A percentile compares a stretch with the other conserved stretches of the same genome.
These are phyloP conservation scores for Seira musarum DNA, from an alignment of 2,888 invertebrate genomes.

Conservation along the genomic window DNA sequence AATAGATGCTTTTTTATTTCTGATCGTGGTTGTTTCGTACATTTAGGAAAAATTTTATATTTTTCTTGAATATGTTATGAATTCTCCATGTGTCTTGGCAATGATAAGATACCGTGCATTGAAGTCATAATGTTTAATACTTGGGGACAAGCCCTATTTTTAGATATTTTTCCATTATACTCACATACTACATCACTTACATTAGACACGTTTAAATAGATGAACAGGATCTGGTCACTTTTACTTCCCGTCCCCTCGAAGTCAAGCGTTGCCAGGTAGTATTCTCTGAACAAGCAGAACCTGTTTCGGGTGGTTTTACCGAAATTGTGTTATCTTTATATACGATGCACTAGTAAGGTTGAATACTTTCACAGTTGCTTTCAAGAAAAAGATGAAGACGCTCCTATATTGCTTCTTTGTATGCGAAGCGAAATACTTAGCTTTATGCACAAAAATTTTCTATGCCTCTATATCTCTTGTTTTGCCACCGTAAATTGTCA, in stretches of 20 bases:
- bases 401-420: no score
- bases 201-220: not conserved
- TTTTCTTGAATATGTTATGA: not conserved
- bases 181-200: no score
- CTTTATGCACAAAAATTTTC: not conserved
- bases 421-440: no score
- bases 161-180: not conserved
- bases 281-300: not conserved
- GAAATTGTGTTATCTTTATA: not conserved
- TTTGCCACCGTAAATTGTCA: constrained; percentile 1
- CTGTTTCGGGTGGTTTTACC: not conserved
- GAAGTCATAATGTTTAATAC: not conserved
- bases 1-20: no score
- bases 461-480: not conserved
- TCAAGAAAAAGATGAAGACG: not conserved
- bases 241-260: not conserved
- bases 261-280: no score
- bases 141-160: not conserved
- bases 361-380: constrained; percentile 8
- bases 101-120: no score
- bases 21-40: not conserved
- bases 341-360: not conserved
- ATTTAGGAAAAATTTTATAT: no score
- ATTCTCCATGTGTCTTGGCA: not conserved
- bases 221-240: constrained; percentile 7